These are phyloP conservation scores for Drosophila tanythrix DNA, from an alignment of 2,888 invertebrate genomes.

Conservation along the genomic window DNA sequence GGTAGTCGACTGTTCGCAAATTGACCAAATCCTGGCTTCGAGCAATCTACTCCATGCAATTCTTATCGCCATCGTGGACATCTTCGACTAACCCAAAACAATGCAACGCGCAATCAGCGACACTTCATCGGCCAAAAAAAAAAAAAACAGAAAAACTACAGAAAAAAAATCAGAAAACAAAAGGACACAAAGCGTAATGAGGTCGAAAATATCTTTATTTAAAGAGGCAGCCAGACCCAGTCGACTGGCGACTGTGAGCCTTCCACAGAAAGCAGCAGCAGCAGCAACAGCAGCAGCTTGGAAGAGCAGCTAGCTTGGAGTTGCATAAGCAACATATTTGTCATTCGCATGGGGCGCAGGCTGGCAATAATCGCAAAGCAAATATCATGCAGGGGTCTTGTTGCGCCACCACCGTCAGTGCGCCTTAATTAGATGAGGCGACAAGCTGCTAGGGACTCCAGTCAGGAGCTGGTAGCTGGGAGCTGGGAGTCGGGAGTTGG, in stretches of 20 bases:
- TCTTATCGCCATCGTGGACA: conserved; percentile 70
- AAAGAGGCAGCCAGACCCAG: conserved; percentile 43
- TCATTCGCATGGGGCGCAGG: conserved; percentile 72
- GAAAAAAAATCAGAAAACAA: conserved; percentile 60
- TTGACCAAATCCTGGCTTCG: conserved; percentile 48
- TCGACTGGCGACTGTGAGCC: conserved; percentile 40
- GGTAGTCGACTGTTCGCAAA: conserved; percentile 39
- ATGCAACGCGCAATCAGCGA: conserved; percentile 83
- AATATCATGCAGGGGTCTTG: conserved; percentile 76
- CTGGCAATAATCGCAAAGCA: conserved; percentile 68
- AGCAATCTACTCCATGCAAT: conserved; percentile 55
- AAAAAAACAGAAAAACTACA: conserved; percentile 62
- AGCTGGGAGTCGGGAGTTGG: conserved; percentile 17
- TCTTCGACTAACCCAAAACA: conserved; percentile 72
- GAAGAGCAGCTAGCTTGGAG: conserved; percentile 17
- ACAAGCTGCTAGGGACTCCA: conserved; percentile 59
- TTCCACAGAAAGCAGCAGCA: conserved; percentile 61
- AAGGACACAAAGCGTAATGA: conserved; percentile 78
- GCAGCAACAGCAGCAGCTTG: conserved; percentile 13
- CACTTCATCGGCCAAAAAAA: conserved; percentile 79
- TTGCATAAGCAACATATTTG: conserved; percentile 69
- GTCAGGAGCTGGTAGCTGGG: conserved; percentile 6
- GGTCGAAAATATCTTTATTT: conserved; percentile 82
- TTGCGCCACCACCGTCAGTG: conserved; percentile 64
- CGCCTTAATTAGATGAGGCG: conserved; percentile 80